phyloP scores from a whole-genome alignment of 1,140 invertebrate species.

The Octopus bimaculoides region DNA sequence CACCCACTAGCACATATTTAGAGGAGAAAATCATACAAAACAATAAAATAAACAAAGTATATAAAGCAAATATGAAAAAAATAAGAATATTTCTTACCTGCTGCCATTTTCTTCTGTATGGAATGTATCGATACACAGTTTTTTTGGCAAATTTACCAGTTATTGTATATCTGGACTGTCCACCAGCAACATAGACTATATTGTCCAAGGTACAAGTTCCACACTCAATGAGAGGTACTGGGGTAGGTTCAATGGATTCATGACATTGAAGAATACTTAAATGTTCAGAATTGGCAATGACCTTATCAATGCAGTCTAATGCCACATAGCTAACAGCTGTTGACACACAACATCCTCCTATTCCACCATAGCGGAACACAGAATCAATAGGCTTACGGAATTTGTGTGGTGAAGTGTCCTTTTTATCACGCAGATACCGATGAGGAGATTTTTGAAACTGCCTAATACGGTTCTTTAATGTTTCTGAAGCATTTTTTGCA shows the following conservation, averaged over 20 bases:
- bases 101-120: constrained; percentile 19
- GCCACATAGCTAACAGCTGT: neutral
- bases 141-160: constrained; percentile 22
- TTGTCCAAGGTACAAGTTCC: constrained; percentile 21
- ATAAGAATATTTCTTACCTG: constrained; percentile 15
- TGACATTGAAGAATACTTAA: neutral
- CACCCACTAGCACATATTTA: too few species aligned
- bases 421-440: neutral
- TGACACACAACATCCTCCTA: neutral
- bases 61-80: neutral
- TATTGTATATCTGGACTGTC: constrained; percentile 21
- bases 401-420: constrained; percentile 4
- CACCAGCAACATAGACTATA: constrained; percentile 24
- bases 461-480: neutral
- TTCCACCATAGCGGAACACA: neutral
- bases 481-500: neutral
- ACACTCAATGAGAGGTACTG: constrained; percentile 6
- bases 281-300: neutral
- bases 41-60: neutral
- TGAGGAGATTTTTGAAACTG: neutral
- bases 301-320: neutral
- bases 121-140: constrained; percentile 21
- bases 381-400: neutral
- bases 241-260: neutral
- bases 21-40: neutral